Evolutionary conservation across 2,797 vertebrate genomes (phyloP).

Genomic region (Bufotes viridis): DNA sequence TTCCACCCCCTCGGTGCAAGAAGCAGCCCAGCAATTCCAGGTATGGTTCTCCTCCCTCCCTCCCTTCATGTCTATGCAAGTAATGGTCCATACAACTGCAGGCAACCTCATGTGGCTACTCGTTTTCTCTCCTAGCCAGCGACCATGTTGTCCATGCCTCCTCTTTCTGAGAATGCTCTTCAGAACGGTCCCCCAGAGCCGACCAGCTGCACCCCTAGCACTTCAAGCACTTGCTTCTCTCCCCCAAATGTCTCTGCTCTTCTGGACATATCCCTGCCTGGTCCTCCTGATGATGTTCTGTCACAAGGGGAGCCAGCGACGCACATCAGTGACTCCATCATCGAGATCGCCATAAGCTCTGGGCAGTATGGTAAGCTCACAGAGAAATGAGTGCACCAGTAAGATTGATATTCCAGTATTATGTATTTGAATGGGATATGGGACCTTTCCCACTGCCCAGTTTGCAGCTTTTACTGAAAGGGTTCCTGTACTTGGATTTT

Average conservation of each 20-base stretch:
- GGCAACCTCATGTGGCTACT: no score
- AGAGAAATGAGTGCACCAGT: neutral
- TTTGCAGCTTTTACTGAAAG: neutral
- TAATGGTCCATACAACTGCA: neutral
- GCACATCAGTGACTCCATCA: conserved; percentile 98
- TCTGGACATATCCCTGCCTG: conserved; percentile 95
- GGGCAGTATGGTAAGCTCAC: conserved; percentile 85
- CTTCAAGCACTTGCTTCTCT: conserved; percentile 81
- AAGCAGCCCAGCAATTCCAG: conserved; percentile 74
- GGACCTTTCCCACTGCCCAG: neutral
- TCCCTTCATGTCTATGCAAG: neutral
- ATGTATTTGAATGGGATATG: neutral
- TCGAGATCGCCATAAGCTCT: conserved; percentile 98
- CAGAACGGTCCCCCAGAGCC: conserved; percentile 83
- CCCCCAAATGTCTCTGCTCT: conserved; percentile 95
- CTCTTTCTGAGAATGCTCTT: conserved; percentile 74
- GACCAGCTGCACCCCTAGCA: conserved; percentile 65
- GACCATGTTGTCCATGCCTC: conserved; percentile 73
- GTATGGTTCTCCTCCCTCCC: conserved; percentile 64
- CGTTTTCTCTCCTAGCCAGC: conserved; percentile 67
- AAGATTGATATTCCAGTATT: neutral
- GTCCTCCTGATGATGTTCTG: conserved; percentile 94
- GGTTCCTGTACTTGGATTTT: neutral
- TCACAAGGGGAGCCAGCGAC: conserved; percentile 88
- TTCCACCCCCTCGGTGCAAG: conserved; percentile 66